Base-by-base conservation (phyloP, 2,113 vertebrate genomes). In the Ammodytes dubius region DNA sequence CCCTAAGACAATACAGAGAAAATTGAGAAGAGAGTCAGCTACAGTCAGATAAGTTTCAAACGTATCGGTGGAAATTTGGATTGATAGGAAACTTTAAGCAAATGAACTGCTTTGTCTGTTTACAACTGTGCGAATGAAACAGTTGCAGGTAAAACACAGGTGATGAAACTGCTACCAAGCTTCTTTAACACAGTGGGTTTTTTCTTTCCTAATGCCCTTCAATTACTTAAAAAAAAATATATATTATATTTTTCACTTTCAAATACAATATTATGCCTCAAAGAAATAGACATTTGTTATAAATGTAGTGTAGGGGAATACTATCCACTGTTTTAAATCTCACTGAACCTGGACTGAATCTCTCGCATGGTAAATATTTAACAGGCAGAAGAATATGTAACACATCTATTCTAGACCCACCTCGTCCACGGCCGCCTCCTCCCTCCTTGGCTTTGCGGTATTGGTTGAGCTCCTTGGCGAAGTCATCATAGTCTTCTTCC, bases 371-470 rank as follows among this genome's bases (percentile, higher is more conserved):
- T 10, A 75, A 45, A 57, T 64, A 74, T 74, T 0, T 3, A 43
- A 12, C 56, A 50, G 4, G 47, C 50, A 68, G 68, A n/a, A 66
- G 15, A 15, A 73, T 17, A 35, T 53, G 39, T n/a, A 14, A 49
- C 2, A 5, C 6, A 60, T 10, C 6, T 6, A 63, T 15, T 49
- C 9, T 14, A n/a, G 14, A 77, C 77, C n/a, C 64, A 93, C 94
- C 94, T 92, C 94, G 83, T 0, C 92, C 91, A 0, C 93, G 92
- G 15, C 91, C 73, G 0, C 89, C 85, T 4, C 94, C 94, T 49
- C 96, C 97, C 79, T 98, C 98, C 91, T 98, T 99, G 37, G 96
- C 95, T 6, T 97, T 95, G 64, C 97, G 95, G 80, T 99, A 99
- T 80, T 98, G 96, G 85, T 97, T 97, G 13, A 99, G 94, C 90